Percentiles rank a stretch among this genome's conserved stretches.
phyloP scores from a whole-genome alignment of 2,888 invertebrate species.

The Calameuta filiformis region DNA sequence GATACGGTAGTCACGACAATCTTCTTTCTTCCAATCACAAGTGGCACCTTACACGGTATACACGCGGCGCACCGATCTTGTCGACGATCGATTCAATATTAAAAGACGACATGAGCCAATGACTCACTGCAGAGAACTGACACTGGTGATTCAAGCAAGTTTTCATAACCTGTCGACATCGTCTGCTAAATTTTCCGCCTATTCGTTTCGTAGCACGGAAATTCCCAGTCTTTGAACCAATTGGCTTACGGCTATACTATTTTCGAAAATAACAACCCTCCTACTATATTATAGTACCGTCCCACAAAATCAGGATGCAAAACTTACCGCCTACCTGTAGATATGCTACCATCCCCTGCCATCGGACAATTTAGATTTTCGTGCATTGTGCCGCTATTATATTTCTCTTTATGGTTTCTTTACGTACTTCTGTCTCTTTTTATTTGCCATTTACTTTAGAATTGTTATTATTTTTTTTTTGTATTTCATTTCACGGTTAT shows the following conservation, averaged over 20 bases:
- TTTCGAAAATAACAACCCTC: neutral
- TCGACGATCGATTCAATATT: neutral
- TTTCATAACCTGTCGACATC: conserved; percentile 47
- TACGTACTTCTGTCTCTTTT: neutral
- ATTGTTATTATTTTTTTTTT: neutral
- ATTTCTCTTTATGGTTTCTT: neutral
- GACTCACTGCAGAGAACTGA: conserved; percentile 49
- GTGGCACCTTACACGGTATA: neutral
- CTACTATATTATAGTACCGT: neutral
- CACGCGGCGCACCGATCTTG: neutral
- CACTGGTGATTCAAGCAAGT: conserved; percentile 46
- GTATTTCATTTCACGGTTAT: neutral
- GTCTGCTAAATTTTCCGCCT: conserved; percentile 33
- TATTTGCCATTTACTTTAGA: neutral
- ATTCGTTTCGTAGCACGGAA: neutral
- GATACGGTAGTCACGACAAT: neutral
- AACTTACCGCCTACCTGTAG: neutral
- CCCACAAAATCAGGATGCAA: neutral
- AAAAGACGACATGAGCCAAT: conserved; percentile 17
- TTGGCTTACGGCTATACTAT: neutral
- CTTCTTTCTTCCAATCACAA: neutral
- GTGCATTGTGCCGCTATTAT: neutral
- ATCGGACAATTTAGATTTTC: neutral
- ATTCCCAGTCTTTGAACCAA: neutral
- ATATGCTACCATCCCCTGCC: neutral